phyloP scores from a whole-genome alignment of 2,888 invertebrate species.

The Julus scanicus region DNA sequence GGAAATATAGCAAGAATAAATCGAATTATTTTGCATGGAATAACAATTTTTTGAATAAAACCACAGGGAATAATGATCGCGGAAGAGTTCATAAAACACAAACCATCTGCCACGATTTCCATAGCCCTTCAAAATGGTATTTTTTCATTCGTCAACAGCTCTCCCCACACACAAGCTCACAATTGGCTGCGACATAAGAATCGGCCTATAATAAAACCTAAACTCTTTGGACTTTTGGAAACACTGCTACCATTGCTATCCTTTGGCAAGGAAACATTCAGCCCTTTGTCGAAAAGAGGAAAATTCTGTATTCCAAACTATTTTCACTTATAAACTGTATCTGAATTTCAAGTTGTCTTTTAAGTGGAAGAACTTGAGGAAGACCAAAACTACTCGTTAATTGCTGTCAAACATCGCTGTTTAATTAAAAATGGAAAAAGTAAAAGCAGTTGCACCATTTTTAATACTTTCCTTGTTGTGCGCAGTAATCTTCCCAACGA shows the following conservation, averaged over 20 bases:
- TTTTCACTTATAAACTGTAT: not conserved
- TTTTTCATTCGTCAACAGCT: not conserved
- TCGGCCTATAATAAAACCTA: constrained; percentile 1
- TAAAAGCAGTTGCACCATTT: not conserved
- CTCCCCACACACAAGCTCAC: not conserved
- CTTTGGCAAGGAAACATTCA: not conserved
- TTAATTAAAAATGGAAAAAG: not conserved
- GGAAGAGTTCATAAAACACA: not conserved
- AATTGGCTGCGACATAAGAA: not conserved
- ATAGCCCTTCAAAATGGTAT: not conserved
- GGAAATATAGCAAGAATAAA: not conserved
- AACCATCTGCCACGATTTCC: not conserved
- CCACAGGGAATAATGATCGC: not conserved
- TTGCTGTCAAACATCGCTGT: not conserved
- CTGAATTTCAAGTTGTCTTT: not conserved
- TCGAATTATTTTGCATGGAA: constrained; percentile 19
- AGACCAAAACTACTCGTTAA: not conserved
- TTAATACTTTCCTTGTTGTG: not conserved
- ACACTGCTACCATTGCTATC: not conserved
- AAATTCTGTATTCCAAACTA: not conserved
- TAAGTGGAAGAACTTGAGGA: not conserved
- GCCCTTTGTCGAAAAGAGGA: not conserved
- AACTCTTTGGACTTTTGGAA: not conserved
- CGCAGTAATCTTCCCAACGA: not conserved
- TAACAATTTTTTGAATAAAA: not conserved